Percentiles rank a stretch among this genome's conserved stretches.
These are phyloP conservation scores for Cyclina sinensis DNA, from an alignment of 1,140 invertebrate genomes.

Conservation along the genomic window DNA sequence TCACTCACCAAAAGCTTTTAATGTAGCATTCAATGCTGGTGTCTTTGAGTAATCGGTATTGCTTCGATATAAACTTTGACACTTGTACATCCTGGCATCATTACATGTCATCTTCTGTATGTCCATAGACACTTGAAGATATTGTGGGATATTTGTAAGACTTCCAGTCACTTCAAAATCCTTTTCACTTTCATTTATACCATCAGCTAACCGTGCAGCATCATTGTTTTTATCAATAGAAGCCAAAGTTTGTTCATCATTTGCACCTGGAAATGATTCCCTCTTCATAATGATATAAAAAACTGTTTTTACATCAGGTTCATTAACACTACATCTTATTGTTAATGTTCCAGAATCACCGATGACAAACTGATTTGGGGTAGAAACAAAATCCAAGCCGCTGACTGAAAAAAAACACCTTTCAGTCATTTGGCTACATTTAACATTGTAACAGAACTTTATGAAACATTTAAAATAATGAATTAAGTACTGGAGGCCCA, in stretches of 20 bases:
- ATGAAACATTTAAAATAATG: no score
- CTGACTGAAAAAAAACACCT: not conserved
- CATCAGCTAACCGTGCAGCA: no score
- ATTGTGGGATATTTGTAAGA: no score
- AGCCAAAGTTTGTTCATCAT: no score
- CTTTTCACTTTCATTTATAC: no score
- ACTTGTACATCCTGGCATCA: not conserved
- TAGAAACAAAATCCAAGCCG: not conserved
- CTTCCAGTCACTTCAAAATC: no score
- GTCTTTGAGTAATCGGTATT: not conserved
- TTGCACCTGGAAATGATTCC: not conserved
- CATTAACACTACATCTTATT: not conserved
- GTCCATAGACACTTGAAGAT: not conserved
- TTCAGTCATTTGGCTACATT: no score
- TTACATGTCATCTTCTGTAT: not conserved
- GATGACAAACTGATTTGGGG: not conserved
- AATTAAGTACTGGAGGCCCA: no score
- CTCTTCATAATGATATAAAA: not conserved
- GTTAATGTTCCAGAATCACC: not conserved
- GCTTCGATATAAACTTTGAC: not conserved
- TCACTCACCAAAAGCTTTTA: not conserved
- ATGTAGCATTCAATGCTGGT: not conserved
- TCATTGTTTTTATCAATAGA: no score
- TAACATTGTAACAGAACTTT: no score
- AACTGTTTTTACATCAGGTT: not conserved